A percentile compares a stretch with the other conserved stretches of the same genome.
These are phyloP conservation scores for Eilema depressum DNA, from an alignment of 2,888 invertebrate species.

Conservation along the genomic window DNA sequence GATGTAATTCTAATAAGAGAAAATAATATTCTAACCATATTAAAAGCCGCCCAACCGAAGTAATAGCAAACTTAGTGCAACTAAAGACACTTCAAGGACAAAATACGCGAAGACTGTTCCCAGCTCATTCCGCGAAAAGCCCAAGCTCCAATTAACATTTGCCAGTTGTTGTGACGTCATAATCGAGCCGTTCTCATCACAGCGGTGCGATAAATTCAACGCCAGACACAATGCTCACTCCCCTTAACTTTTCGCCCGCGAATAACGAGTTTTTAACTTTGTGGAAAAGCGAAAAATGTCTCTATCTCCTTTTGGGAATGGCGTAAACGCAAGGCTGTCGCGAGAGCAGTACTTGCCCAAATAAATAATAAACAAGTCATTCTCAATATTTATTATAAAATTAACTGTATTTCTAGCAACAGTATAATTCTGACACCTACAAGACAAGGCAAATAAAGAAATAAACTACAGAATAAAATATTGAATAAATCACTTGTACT, in stretches of 20 bases:
- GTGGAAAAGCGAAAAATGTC: conserved; percentile 86
- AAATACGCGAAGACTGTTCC: conserved; percentile 20
- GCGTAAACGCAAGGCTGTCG: conserved; percentile 47
- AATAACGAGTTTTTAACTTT: conserved; percentile 87
- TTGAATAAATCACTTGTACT: no score
- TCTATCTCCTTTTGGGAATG: conserved; percentile 71
- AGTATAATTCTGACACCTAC: no score
- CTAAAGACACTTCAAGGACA: conserved; percentile 8
- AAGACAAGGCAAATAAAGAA: no score
- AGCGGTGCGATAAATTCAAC: conserved; percentile 73
- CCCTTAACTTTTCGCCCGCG: conserved; percentile 81
- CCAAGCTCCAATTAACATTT: conserved; percentile 53
- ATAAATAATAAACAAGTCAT: not conserved
- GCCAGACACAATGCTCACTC: conserved; percentile 78
- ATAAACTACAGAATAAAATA: no score
- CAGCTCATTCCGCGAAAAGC: conserved; percentile 38
- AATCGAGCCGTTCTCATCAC: conserved; percentile 56
- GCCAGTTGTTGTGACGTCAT: conserved; percentile 51
- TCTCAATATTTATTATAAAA: no score
- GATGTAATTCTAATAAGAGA: not conserved
- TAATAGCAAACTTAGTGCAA: not conserved
- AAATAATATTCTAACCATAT: not conserved
- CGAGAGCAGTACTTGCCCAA: not conserved
- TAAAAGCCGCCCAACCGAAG: not conserved
- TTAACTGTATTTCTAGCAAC: no score